Evolutionary conservation across 2,797 vertebrate genomes (phyloP).

Genomic region (Poecile montanus): DNA sequence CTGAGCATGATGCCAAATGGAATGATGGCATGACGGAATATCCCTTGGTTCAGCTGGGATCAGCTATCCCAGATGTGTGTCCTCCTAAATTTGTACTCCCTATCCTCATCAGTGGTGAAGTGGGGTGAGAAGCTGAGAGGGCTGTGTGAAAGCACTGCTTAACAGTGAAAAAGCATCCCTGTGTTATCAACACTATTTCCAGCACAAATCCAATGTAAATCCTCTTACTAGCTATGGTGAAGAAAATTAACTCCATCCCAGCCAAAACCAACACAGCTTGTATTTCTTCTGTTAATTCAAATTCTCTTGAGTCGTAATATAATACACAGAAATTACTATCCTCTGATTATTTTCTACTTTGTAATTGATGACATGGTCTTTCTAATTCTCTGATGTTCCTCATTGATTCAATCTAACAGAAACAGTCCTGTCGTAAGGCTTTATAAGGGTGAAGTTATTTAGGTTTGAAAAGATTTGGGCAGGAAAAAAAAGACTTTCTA

Average conservation of each 20-base stretch:
- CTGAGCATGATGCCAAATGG: not conserved
- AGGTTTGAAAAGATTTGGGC: not conserved
- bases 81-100: not conserved
- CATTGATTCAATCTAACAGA: not conserved
- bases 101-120: not conserved
- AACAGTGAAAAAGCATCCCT: not conserved
- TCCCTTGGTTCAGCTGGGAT: not conserved
- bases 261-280: not conserved
- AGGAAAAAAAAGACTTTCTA: not conserved
- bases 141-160: not conserved
- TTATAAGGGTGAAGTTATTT: not conserved
- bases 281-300: not conserved
- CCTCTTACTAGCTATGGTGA: not conserved
- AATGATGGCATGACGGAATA: too few relatives aligned
- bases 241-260: not conserved
- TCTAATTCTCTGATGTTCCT: not conserved
- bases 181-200: not conserved
- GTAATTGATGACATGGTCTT: not conserved
- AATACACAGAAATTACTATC: not conserved
- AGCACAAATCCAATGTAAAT: not conserved
- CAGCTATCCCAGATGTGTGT: too few relatives aligned
- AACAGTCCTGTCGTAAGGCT: not conserved
- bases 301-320: not conserved
- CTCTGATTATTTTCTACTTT: not conserved
- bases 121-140: not conserved